Percentiles rank a stretch among this genome's conserved stretches.
phyloP scores from a whole-genome alignment of 2,113 vertebrate genomes.

The Eidolon helvum region DNA sequence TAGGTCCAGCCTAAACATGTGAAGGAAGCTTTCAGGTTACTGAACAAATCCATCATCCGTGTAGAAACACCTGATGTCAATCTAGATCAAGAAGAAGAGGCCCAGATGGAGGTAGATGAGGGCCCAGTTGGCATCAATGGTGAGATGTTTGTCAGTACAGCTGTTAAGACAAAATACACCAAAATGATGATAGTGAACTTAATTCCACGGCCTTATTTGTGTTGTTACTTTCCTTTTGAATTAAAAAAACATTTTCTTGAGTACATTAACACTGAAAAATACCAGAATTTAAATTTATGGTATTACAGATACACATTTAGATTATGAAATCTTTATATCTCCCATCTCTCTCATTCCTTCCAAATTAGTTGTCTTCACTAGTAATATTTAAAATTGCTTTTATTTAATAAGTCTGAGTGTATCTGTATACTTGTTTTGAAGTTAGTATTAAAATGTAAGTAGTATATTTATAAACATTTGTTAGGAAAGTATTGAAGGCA shows the following conservation, averaged over 20 bases:
- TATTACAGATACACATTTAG: background rate
- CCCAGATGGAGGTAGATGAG: slow-evolving; percentile 82
- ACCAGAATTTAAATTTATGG: background rate
- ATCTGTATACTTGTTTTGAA: slow-evolving; percentile 1
- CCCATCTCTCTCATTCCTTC: background rate
- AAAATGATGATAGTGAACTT: background rate
- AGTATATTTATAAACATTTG: background rate
- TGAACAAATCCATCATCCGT: slow-evolving; percentile 99
- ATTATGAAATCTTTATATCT: background rate
- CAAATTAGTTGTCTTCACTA: background rate
- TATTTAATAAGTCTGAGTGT: background rate
- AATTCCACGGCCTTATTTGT: background rate
- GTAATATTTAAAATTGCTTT: background rate
- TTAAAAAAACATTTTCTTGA: slow-evolving; percentile 16
- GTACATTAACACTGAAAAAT: background rate
- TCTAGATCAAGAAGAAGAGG: slow-evolving; percentile 94
- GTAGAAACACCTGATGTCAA: slow-evolving; percentile 98
- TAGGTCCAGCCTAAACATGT: slow-evolving; percentile 99
- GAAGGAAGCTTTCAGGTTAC: slow-evolving; percentile 97
- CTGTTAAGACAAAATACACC: background rate
- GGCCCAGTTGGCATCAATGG: slow-evolving; percentile 84
- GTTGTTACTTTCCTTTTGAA: slow-evolving; percentile 6
- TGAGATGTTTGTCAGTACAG: slow-evolving; percentile 66
- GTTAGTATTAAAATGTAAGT: slow-evolving; percentile 10
- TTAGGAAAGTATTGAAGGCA: background rate